phyloP scores from a whole-genome alignment of 2,797 vertebrate species.

The Myotis daubentonii region DNA sequence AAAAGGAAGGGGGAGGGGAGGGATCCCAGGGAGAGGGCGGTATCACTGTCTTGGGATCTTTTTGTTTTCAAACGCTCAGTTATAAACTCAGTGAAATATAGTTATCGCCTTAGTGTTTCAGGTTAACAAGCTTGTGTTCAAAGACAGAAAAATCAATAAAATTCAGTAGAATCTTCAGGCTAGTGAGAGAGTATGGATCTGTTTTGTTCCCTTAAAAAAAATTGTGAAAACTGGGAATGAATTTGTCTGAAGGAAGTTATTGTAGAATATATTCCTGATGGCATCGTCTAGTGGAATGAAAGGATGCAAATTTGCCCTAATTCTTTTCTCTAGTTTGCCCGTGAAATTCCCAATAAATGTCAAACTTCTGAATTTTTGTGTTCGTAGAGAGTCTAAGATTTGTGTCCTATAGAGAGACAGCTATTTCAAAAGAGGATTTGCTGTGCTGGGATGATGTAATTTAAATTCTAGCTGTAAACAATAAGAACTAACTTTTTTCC shows the following conservation, averaged over 20 bases:
- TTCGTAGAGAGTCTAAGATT: constrained; percentile 9
- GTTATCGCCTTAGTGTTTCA: constrained; percentile 50
- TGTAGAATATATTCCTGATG: not conserved
- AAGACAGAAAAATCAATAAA: constrained; percentile 71
- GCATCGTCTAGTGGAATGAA: not conserved
- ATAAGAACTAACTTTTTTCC: not conserved
- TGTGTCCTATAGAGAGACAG: not conserved
- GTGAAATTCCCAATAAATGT: constrained; percentile 45
- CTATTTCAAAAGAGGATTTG: constrained; percentile 14
- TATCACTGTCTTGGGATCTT: not conserved
- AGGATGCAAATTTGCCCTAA: not conserved
- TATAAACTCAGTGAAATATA: constrained; percentile 46
- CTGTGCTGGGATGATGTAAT: not conserved
- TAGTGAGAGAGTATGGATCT: not conserved
- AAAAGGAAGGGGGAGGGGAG: rapidly evolving
- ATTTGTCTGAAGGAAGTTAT: constrained; percentile 8
- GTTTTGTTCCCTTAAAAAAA: constrained; percentile 27
- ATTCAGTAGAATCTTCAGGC: constrained; percentile 52
- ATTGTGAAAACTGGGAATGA: not conserved
- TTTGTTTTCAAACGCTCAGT: constrained; percentile 56
- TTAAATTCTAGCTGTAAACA: not conserved
- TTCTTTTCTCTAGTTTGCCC: not conserved
- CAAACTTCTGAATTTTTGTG: not conserved
- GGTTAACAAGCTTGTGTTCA: constrained; percentile 71
- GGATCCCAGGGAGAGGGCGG: not conserved